phyloP scores from a whole-genome alignment of 2,113 vertebrate genomes.

The Procavia capensis region DNA sequence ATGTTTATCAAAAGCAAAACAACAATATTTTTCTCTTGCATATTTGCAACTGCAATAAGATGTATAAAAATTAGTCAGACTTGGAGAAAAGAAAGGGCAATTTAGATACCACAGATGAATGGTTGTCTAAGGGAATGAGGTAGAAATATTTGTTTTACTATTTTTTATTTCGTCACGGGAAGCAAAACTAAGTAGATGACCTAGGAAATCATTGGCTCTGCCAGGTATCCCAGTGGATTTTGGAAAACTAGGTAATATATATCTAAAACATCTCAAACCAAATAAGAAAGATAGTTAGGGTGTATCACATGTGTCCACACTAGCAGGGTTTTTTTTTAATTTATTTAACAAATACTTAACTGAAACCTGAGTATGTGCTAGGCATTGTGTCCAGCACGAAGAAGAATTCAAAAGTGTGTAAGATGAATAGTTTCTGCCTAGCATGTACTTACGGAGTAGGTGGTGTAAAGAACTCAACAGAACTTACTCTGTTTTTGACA shows the following conservation, averaged over 20 bases:
- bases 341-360: constrained; percentile 25
- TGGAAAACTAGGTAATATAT: neutral
- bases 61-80: constrained; percentile 31
- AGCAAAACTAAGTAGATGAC: constrained; percentile 24
- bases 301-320: neutral
- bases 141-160: neutral
- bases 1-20: constrained; percentile 4
- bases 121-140: neutral
- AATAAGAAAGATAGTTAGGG: neutral
- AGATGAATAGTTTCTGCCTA: neutral
- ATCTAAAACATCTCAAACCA: neutral
- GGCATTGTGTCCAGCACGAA: neutral
- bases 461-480: too few relatives aligned
- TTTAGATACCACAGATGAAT: neutral
- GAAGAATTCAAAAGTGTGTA: neutral
- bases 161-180: neutral
- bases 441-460: too few relatives aligned
- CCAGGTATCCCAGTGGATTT: neutral
- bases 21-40: constrained; percentile 23
- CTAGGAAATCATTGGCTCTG: neutral
- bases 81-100: neutral
- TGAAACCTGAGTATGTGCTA: constrained; percentile 14
- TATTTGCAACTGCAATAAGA: constrained; percentile 5
- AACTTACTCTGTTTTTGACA: too few relatives aligned
- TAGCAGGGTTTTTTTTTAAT: too few relatives aligned